Percentiles rank a stretch among this genome's conserved stretches.
These are phyloP conservation scores for Vultur gryphus DNA, from an alignment of 2,797 vertebrate species.

Conservation along the genomic window DNA sequence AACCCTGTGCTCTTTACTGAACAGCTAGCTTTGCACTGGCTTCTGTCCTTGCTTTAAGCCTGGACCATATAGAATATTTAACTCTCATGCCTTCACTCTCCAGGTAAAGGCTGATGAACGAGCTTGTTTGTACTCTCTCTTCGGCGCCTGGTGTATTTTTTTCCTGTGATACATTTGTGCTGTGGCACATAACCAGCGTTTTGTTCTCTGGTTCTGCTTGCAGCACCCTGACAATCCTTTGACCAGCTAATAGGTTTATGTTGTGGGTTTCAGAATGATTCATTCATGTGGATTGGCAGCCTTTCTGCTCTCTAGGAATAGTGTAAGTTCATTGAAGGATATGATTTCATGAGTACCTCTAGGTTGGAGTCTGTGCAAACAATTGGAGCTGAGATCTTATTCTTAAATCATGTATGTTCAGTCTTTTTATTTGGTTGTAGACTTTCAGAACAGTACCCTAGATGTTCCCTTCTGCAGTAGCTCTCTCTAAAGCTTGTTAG, in stretches of 20 bases:
- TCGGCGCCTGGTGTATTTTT: background rate
- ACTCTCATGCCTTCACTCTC: background rate
- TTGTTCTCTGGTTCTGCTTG: constrained; percentile 22
- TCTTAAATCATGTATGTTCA: background rate
- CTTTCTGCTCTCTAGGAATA: constrained; percentile 59
- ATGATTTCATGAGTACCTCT: background rate
- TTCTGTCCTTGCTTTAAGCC: background rate
- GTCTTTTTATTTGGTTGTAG: background rate
- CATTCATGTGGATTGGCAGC: constrained; percentile 51
- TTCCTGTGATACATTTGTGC: background rate
- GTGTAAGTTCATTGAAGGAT: constrained; percentile 9
- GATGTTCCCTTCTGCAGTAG: background rate
- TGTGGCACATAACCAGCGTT: background rate
- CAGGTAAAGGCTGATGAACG: background rate
- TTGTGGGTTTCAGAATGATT: constrained; percentile 53
- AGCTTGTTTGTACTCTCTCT: background rate
- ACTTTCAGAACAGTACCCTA: background rate
- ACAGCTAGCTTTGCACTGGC: background rate
- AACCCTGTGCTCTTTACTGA: background rate
- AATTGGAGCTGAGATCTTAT: background rate
- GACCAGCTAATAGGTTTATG: constrained; percentile 53
- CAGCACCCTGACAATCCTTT: constrained; percentile 23
- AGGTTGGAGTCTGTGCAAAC: background rate
- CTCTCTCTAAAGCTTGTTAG: background rate
- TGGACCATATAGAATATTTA: background rate